Conservation (phyloP, 2,888 invertebrate genomes). For the Mythimna impura region DNA sequence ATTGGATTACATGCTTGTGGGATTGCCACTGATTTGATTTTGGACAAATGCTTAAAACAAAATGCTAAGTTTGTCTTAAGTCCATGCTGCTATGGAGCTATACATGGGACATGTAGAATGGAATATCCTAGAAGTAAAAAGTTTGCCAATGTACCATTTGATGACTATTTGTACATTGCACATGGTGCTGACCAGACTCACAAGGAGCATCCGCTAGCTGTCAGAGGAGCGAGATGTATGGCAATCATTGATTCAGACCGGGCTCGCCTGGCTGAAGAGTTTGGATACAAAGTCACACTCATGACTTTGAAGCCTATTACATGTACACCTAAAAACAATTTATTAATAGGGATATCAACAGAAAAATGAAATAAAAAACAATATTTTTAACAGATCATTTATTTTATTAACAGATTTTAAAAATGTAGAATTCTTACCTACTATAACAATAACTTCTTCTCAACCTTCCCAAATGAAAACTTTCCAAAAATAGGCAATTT, state of each 20-base stretch:
- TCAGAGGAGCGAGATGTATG: constrained; percentile 96
- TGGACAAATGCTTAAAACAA: constrained; percentile 94
- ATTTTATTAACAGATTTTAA: constrained; percentile 68
- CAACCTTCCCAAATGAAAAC: constrained; percentile 27
- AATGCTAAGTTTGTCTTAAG: constrained; percentile 96
- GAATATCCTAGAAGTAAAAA: constrained; percentile 95
- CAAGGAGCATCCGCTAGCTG: constrained; percentile 92
- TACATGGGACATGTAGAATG: constrained; percentile 95
- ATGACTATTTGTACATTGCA: constrained; percentile 95
- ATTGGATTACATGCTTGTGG: constrained; percentile 98
- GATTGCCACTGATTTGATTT: constrained; percentile 97
- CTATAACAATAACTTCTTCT: constrained; percentile 47
- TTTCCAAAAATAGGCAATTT: constrained; percentile 37
- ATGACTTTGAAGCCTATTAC: constrained; percentile 94
- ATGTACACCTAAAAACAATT: constrained; percentile 98
- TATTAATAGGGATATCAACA: constrained; percentile 92
- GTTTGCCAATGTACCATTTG: constrained; percentile 86
- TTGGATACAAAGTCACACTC: constrained; percentile 94
- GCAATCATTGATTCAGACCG: constrained; percentile 96
- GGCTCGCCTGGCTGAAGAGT: constrained; percentile 93
- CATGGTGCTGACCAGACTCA: constrained; percentile 98
- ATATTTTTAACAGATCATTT: constrained; percentile 68
- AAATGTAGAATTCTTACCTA: constrained; percentile 59
- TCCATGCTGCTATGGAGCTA: constrained; percentile 98
- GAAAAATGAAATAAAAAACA: constrained; percentile 60